These are phyloP conservation scores for Mesaphorura yosii DNA, from an alignment of 1,140 invertebrate genomes.

Conservation along the genomic window DNA sequence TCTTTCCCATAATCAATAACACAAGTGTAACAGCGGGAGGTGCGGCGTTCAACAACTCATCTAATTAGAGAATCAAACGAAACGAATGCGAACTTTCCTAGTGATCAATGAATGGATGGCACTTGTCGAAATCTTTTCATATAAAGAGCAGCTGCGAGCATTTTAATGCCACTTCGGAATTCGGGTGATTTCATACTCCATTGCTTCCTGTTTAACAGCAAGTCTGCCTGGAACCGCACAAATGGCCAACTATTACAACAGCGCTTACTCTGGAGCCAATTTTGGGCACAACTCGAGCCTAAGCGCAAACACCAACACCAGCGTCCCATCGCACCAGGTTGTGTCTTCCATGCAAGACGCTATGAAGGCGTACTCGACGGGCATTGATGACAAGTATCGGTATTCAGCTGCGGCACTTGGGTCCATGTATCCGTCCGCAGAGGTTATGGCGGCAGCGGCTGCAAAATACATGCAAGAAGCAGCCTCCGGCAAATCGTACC, in stretches of 20 bases:
- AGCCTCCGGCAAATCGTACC: conserved; percentile 28
- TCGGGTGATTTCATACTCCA: too few species aligned
- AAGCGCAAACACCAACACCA: conserved; percentile 22
- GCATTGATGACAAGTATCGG: conserved; percentile 31
- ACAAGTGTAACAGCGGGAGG: too few species aligned
- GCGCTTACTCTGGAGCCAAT: conserved; percentile 22
- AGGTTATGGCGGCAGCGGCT: conserved; percentile 26
- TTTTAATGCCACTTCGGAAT: too few species aligned
- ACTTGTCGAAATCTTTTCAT: too few species aligned
- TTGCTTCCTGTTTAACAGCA: too few species aligned
- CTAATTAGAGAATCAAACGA: too few species aligned
- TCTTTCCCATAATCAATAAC: too few species aligned
- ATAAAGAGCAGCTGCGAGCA: too few species aligned
- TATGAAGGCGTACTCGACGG: conserved; percentile 30
- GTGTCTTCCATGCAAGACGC: conserved; percentile 31
- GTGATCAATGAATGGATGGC: too few species aligned
- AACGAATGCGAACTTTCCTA: too few species aligned
- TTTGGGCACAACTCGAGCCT: conserved; percentile 28
- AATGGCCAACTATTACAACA: conserved; percentile 30
- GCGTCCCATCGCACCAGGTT: conserved; percentile 27
- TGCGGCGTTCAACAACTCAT: too few species aligned
- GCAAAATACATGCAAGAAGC: conserved; percentile 32
- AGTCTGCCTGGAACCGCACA: conserved; percentile 27
- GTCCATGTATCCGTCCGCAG: conserved; percentile 27
- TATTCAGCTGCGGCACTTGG: conserved; percentile 28